Evolutionary conservation across 2,888 invertebrate genomes (phyloP).

Genomic region (Sabatieria punctata): DNA sequence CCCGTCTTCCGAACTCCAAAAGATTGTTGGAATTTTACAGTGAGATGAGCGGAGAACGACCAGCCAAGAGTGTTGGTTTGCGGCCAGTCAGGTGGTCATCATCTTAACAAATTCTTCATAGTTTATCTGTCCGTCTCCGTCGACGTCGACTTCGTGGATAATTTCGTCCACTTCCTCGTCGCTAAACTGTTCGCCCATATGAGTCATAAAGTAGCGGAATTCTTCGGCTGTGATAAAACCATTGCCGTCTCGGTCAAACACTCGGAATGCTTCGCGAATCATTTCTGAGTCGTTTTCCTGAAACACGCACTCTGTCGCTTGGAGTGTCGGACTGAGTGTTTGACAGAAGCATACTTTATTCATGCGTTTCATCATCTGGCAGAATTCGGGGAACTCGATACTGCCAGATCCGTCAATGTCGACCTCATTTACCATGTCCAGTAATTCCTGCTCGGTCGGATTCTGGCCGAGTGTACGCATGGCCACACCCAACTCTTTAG

Average conservation of each 20-base stretch:
- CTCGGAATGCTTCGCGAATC: conserved; percentile 30
- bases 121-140: conserved; percentile 28
- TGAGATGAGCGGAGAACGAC: too few relatives aligned
- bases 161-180: conserved; percentile 31
- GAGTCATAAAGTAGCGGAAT: conserved; percentile 30
- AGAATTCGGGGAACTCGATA: conserved; percentile 22
- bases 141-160: conserved; percentile 30
- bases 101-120: too few relatives aligned
- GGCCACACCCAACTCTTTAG: conserved; percentile 33
- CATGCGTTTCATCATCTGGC: conserved; percentile 24
- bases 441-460: conserved; percentile 33
- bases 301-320: conserved; percentile 5
- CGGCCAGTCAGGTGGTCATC: too few relatives aligned
- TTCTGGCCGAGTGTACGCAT: conserved; percentile 34
- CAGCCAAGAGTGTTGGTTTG: too few relatives aligned
- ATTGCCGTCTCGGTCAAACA: conserved; percentile 30
- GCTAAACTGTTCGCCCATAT: conserved; percentile 31
- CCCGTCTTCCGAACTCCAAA: too few relatives aligned
- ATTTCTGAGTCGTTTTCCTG: conserved; percentile 31
- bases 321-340: not conserved
- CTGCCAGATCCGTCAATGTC: conserved; percentile 19
- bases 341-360: conserved; percentile 14
- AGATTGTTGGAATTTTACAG: too few relatives aligned
- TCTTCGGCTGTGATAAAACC: conserved; percentile 23
- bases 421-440: conserved; percentile 29